These are phyloP conservation scores for Ceyx melanurus DNA, from an alignment of 2,113 vertebrate species.

Conservation along the genomic window DNA sequence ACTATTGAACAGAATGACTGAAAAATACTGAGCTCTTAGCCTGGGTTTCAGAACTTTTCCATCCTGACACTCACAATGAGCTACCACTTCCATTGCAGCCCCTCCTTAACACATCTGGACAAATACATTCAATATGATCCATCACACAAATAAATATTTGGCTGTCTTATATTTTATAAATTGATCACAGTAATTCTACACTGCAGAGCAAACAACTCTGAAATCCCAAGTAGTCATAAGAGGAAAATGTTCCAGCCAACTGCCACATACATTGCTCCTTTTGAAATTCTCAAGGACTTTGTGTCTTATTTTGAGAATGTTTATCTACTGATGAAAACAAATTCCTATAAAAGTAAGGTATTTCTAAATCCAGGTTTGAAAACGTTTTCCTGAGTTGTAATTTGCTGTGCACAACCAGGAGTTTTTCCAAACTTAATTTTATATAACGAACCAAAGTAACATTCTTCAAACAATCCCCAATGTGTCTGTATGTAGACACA, in stretches of 20 bases:
- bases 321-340: not conserved
- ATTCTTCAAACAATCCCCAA: not conserved
- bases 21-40: not conserved
- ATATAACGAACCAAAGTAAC: not conserved
- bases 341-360: not conserved
- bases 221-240: not conserved
- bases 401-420: not conserved
- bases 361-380: slow-evolving; percentile 3
- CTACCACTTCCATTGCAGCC: not conserved
- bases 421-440: not conserved
- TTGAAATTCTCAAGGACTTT: not conserved
- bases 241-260: not conserved
- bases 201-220: not conserved
- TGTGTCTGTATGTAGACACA: not conserved
- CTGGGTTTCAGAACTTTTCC: not conserved
- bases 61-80: not conserved
- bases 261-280: not conserved
- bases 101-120: not conserved
- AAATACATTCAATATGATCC: not conserved
- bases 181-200: not conserved
- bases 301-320: not conserved
- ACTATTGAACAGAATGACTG: not conserved
- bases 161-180: not conserved
- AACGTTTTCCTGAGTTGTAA: not conserved
- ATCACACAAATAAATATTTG: not conserved